phyloP scores from a whole-genome alignment of 2,888 invertebrate species.

The Noctua janthina region DNA sequence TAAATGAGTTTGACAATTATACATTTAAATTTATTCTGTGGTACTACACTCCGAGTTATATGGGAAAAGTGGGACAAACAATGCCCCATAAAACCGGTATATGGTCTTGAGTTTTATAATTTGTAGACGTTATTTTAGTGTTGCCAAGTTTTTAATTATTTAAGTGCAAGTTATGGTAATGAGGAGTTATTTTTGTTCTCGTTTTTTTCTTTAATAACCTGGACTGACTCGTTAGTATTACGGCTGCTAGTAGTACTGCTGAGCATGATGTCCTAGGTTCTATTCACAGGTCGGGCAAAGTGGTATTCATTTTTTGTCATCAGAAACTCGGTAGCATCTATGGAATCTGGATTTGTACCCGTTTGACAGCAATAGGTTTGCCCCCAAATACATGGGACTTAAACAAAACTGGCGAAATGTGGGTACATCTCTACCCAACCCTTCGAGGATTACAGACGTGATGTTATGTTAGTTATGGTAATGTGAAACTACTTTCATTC shows the following conservation, averaged over 20 bases:
- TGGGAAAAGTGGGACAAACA: slow-evolving; percentile 39
- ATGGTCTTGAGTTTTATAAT: slow-evolving; percentile 20
- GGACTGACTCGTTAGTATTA: background rate
- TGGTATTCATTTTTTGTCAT: background rate
- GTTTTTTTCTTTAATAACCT: background rate
- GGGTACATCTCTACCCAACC: background rate
- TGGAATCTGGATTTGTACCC: background rate
- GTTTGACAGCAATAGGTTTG: background rate
- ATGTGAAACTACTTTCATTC: background rate
- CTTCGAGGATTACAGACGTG: background rate
- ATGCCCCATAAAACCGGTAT: slow-evolving; percentile 35
- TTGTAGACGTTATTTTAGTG: slow-evolving; percentile 39
- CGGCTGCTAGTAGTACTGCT: background rate
- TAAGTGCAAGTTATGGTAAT: slow-evolving; percentile 28
- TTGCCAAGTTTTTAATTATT: slow-evolving; percentile 17
- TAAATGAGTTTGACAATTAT: slow-evolving; percentile 78
- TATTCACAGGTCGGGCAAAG: background rate
- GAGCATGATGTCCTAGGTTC: background rate
- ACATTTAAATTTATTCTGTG: slow-evolving; percentile 77
- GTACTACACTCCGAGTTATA: slow-evolving; percentile 39
- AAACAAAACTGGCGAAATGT: background rate
- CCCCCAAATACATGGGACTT: background rate
- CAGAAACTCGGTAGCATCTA: background rate
- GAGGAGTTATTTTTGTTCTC: background rate
- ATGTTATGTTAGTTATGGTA: background rate